Percentiles rank a stretch among this genome's conserved stretches.
Conservation (phyloP, 1,140 invertebrate genomes). For the Drosophila nikananu region DNA sequence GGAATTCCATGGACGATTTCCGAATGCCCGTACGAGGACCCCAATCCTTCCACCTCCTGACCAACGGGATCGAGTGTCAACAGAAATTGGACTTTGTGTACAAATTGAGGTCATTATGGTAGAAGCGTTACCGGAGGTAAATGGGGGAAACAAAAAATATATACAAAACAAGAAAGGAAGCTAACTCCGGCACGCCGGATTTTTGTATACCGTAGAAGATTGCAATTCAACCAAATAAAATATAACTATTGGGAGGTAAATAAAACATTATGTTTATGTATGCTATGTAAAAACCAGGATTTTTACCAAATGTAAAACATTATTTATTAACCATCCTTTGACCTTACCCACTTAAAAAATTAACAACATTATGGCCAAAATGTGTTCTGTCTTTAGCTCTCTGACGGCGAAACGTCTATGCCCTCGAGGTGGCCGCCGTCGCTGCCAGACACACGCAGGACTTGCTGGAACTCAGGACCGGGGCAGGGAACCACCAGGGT, state of each 20-base stretch:
- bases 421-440: neutral
- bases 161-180: neutral
- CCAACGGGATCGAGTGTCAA: constrained; percentile 56
- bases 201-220: neutral
- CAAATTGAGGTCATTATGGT: constrained; percentile 70
- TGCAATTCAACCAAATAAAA: no score
- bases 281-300: no score
- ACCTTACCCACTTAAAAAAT: constrained; percentile 79
- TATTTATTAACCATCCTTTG: constrained; percentile 23
- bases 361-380: constrained; percentile 77
- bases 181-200: neutral
- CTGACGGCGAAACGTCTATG: constrained; percentile 1
- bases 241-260: no score
- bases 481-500: neutral
- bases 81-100: constrained; percentile 58
- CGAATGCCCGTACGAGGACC: constrained; percentile 69
- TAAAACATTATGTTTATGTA: no score
- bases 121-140: constrained; percentile 32
- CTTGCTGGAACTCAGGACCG: constrained; percentile 1
- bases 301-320: no score
- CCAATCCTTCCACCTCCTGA: constrained; percentile 4
- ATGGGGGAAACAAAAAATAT: constrained; percentile 6
- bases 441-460: constrained; percentile 10
- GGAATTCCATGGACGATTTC: constrained; percentile 53
- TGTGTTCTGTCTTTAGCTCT: constrained; percentile 64